phyloP scores from a whole-genome alignment of 2,888 invertebrate species.

The Synergus japonicus region DNA sequence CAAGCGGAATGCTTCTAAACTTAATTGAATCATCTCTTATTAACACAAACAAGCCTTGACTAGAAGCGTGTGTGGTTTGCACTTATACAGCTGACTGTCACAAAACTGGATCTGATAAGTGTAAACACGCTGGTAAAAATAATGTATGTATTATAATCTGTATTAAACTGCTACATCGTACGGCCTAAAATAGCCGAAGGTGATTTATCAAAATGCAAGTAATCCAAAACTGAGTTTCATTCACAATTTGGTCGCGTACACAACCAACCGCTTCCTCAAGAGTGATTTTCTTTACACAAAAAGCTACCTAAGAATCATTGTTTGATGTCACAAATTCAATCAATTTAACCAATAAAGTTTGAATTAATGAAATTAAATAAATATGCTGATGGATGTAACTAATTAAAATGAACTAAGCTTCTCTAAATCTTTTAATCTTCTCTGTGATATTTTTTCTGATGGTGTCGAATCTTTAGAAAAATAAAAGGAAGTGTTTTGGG shows the following conservation, averaged over 20 bases:
- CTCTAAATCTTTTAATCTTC: neutral
- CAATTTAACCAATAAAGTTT: neutral
- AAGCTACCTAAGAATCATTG: neutral
- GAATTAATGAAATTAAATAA: neutral
- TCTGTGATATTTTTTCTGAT: neutral
- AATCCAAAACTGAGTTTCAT: neutral
- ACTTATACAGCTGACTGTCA: conserved; percentile 30
- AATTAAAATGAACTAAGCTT: neutral
- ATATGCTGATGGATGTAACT: neutral
- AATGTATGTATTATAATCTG: conserved; percentile 17
- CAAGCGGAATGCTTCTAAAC: conserved; percentile 20
- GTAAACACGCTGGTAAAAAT: conserved; percentile 13
- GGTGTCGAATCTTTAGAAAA: neutral
- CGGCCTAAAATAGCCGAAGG: conserved; percentile 27
- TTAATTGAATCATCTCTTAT: conserved; percentile 40
- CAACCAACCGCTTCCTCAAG: neutral
- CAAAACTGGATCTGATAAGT: conserved; percentile 19
- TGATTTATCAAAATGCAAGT: conserved; percentile 14
- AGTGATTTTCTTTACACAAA: neutral
- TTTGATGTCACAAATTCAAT: neutral
- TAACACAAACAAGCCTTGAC: conserved; percentile 38
- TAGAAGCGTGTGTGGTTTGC: neutral
- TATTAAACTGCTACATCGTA: conserved; percentile 21
- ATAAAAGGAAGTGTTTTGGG: neutral
- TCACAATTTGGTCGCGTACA: neutral